These are phyloP conservation scores for Eulemur albifrons DNA, from an alignment of 2,797 vertebrate species.

Conservation along the genomic window DNA sequence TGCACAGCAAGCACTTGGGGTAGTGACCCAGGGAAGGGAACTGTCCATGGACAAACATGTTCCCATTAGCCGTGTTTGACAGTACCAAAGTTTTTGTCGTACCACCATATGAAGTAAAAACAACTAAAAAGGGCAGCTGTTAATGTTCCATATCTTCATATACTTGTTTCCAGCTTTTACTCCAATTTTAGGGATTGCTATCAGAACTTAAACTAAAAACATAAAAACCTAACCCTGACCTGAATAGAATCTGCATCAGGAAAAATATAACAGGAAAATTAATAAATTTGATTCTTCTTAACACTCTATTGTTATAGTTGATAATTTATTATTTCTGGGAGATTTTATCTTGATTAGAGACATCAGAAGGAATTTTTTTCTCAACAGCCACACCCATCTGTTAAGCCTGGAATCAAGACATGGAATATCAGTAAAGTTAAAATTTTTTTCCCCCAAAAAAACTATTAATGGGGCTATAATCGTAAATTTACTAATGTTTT, in stretches of 20 bases:
- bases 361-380: not conserved
- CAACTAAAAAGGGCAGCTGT: not conserved
- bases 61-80: not conserved
- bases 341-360: not conserved
- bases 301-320: not conserved
- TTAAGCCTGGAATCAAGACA: not conserved
- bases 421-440: conserved; percentile 35
- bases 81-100: not conserved
- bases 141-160: not conserved
- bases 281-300: conserved; percentile 16
- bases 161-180: not conserved
- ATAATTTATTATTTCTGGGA: not conserved
- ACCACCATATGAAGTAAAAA: not conserved
- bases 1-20: not conserved
- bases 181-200: not conserved
- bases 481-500: conserved; percentile 32
- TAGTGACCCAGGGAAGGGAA: not conserved
- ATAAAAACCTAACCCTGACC: not conserved
- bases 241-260: not conserved
- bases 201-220: not conserved
- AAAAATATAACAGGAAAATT: not conserved
- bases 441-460: conserved; percentile 1
- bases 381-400: not conserved
- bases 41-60: rapidly evolving
- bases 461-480: not conserved